Conservation (phyloP, 2,888 invertebrate genomes). For the Caenorhabditis sinica region DNA sequence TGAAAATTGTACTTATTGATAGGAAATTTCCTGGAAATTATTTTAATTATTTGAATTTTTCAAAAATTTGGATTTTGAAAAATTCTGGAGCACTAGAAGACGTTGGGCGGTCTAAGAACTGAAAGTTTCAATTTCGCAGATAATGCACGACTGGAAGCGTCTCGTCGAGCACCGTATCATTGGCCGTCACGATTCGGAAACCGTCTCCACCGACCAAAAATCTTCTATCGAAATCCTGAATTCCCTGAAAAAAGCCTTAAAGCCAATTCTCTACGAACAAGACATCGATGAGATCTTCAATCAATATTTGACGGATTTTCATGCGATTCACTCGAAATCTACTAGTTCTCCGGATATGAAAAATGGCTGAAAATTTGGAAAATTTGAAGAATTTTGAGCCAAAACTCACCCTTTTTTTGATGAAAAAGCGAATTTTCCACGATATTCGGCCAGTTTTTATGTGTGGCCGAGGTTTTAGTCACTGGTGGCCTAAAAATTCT, state of each 20-base stretch:
- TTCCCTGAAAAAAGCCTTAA: background rate
- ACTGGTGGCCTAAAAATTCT: background rate
- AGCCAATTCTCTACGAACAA: conserved; percentile 25
- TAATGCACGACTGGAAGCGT: conserved; percentile 58
- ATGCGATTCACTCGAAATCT: conserved; percentile 22
- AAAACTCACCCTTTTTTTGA: background rate
- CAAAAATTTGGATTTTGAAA: background rate
- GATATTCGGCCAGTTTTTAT: background rate
- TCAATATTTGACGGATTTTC: conserved; percentile 49
- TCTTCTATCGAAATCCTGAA: conserved; percentile 9
- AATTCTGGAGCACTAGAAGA: too few species aligned
- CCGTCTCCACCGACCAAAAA: background rate
- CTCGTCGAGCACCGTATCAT: conserved; percentile 26
- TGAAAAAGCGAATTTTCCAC: too few species aligned
- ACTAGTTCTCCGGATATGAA: background rate
- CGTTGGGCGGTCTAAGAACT: too few species aligned
- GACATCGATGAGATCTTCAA: conserved; percentile 53
- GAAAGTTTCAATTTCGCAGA: conserved; percentile 32
- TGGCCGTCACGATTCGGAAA: background rate
- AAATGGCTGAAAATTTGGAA: background rate
- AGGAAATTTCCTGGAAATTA: background rate
- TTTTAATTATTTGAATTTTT: background rate
- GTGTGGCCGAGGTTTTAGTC: background rate
- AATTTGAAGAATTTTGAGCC: background rate
- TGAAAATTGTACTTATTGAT: background rate